Base-by-base conservation (phyloP, 1,140 invertebrate genomes). In the Zaprionus inermis region DNA sequence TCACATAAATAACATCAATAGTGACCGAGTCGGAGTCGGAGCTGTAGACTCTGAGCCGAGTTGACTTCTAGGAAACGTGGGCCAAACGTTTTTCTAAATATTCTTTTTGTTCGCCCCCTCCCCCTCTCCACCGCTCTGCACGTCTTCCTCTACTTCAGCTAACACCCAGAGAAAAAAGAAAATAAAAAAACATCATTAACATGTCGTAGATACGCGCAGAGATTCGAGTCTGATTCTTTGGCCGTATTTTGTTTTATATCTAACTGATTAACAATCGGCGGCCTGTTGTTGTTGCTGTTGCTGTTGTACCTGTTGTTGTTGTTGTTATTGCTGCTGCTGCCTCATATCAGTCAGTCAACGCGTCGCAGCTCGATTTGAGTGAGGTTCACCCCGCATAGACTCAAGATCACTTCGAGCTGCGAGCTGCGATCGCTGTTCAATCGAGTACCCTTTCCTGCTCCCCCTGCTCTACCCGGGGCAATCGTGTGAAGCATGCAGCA, bases 1-100 rank as follows among this genome's bases (percentile, higher is more conserved):
- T 86, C 82, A 86, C 83, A 86, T 86, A 86, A 86, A 86, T 86
- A 86, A 86, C 82, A 88, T 86, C 82, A 86, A 86, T 86, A 81
- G 82, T 82, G 69, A 67, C 79, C 52, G 67, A 44, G 36, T 41
- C 54, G 2, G 9, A 44, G n/a, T 44, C 28, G 32, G 46, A 66
- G 67, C 58, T 51, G 75, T 59, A 57, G 56, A 36, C 30, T 46
- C 54, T 46, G 65, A 64, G 64, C 57, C 66, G 59, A n/a, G 4
- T 16, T 36, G 52, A 58, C 72, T 83, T 85, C 82, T 86, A 79
- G 82, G 82, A 86, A 86, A 76, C 70, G 77, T 76, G 81, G 80
- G 72, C 52, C 76, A 83, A 83, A 83, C 80, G 81, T 84, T 83
- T 76, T 73, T 80, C 63, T 54, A 72, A 68, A 68, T 64, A 72